These are phyloP conservation scores for Syngnathus scovelli DNA, from an alignment of 2,113 vertebrate genomes.

Conservation along the genomic window DNA sequence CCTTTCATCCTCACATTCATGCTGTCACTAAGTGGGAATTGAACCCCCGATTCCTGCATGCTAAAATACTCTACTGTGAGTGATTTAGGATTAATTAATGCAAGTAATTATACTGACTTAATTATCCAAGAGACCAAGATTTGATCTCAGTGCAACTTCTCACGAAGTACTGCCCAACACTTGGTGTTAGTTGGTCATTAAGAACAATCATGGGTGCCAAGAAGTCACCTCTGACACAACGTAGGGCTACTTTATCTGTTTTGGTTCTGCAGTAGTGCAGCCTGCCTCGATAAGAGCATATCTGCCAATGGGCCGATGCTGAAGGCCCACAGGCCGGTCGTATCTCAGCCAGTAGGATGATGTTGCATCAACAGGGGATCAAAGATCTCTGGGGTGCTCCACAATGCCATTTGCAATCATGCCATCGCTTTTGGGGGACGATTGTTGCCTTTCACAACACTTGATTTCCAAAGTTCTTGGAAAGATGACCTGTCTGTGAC, in stretches of 20 bases:
- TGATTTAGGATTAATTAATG: not conserved
- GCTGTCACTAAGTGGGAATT: not conserved
- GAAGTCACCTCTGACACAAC: conserved; percentile 28
- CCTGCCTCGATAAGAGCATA: conserved; percentile 60
- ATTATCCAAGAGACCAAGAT: not conserved
- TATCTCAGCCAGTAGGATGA: conserved; percentile 52
- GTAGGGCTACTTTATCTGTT: conserved; percentile 21
- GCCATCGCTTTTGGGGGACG: conserved; percentile 34
- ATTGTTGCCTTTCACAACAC: conserved; percentile 14
- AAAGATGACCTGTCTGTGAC: too few relatives aligned
- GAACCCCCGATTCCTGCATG: not conserved
- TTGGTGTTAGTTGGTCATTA: conserved; percentile 35
- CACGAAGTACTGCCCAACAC: not conserved
- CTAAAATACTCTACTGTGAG: not conserved
- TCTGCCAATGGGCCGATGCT: conserved; percentile 51
- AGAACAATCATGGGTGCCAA: conserved; percentile 25
- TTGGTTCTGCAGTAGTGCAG: conserved; percentile 6
- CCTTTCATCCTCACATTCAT: not conserved
- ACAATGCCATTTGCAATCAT: conserved; percentile 30
- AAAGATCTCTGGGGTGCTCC: conserved; percentile 25
- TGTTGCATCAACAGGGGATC: conserved; percentile 32
- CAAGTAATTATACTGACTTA: too few relatives aligned
- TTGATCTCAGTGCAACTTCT: not conserved
- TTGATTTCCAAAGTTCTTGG: conserved; percentile 9
- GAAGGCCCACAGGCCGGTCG: conserved; percentile 52